Evolutionary conservation across 2,113 vertebrate species (phyloP).

Genomic region (Laticauda laticaudata): DNA sequence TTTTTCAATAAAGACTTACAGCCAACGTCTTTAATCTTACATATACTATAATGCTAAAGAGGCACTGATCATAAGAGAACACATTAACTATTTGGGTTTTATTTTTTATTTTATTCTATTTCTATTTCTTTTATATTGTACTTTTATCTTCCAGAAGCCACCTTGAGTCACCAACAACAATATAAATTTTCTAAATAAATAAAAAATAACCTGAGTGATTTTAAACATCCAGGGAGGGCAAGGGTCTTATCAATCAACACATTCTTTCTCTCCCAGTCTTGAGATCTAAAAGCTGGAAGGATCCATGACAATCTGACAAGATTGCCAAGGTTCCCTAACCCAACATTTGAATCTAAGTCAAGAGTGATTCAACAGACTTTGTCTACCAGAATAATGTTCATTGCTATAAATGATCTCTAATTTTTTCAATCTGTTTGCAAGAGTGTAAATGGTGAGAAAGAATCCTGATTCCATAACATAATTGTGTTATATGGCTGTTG

Average conservation of each 20-base stretch:
- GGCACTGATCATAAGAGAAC: neutral
- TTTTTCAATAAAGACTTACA: neutral
- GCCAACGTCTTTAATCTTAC: neutral
- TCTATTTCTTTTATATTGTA: too few relatives aligned
- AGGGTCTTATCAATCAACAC: neutral
- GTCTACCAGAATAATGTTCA: neutral
- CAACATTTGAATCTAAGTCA: neutral
- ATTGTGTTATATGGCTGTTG: neutral
- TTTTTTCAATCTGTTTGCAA: constrained; percentile 6
- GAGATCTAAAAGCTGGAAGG: neutral
- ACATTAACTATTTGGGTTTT: neutral
- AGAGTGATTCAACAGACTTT: neutral
- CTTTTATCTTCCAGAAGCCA: too few relatives aligned
- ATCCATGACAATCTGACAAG: neutral
- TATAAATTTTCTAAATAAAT: too few relatives aligned
- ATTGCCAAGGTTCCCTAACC: neutral
- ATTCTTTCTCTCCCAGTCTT: neutral
- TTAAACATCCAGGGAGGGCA: neutral
- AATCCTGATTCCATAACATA: neutral
- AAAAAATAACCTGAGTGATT: neutral
- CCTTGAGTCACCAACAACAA: too few relatives aligned
- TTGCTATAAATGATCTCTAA: neutral
- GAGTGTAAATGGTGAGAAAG: neutral
- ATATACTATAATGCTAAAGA: neutral
- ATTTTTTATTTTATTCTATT: too few relatives aligned